phyloP scores from a whole-genome alignment of 64 coral and sea anemone genomes.

The Montipora efflorescens region DNA sequence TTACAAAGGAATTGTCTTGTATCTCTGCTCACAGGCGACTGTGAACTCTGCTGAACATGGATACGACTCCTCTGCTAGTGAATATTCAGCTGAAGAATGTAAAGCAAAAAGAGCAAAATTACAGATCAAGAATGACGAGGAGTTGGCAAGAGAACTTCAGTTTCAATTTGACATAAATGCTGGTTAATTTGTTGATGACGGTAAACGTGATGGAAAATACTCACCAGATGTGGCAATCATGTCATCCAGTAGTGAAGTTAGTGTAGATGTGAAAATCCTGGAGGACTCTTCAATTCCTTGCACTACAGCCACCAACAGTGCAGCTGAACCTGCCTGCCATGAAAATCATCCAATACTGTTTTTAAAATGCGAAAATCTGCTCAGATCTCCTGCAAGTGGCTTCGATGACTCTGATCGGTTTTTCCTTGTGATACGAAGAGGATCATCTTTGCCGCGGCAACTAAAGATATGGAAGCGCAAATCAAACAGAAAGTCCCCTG shows the following conservation, averaged over 20 bases:
- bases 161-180: not conserved
- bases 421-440: slow-evolving; percentile 5
- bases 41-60: not conserved
- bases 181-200: not conserved
- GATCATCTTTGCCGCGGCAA: not conserved
- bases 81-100: not conserved
- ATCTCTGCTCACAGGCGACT: not conserved
- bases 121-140: not conserved
- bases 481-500: slow-evolving; percentile 18
- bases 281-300: not conserved
- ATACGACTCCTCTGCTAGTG: not conserved
- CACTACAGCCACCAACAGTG: not conserved
- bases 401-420: slow-evolving; percentile 11
- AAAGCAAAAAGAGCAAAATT: slow-evolving; percentile 17
- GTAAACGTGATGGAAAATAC: not conserved
- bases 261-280: no score
- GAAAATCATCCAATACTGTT: not conserved
- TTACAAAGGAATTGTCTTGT: slow-evolving; percentile 50
- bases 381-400: slow-evolving; percentile 7
- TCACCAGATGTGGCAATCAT: not conserved
- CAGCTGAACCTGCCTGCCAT: not conserved
- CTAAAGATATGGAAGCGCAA: not conserved
- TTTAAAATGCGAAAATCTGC: not conserved
- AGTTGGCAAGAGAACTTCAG: slow-evolving; percentile 14
- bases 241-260: not conserved